phyloP scores from a whole-genome alignment of 2,888 invertebrate species.

The Herminia tarsipennalis region DNA sequence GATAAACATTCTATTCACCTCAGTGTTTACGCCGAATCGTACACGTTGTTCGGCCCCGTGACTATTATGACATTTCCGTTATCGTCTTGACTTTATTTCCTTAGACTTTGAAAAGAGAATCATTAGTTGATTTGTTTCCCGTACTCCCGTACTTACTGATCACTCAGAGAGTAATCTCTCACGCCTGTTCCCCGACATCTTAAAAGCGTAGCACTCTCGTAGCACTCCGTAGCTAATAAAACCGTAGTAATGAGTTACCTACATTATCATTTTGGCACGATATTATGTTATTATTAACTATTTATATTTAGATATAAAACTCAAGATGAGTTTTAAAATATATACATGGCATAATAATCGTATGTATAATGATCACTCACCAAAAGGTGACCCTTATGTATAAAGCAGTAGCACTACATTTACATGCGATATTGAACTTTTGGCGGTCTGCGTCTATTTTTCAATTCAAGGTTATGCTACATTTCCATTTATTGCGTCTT shows the following conservation, averaged over 20 bases:
- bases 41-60: too few species aligned
- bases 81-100: too few species aligned
- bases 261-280: too few species aligned
- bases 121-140: too few species aligned
- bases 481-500: slow-evolving; percentile 50
- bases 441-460: slow-evolving; percentile 51
- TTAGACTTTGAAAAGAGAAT: too few species aligned
- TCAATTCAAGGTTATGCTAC: slow-evolving; percentile 63
- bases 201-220: slow-evolving; percentile 48
- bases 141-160: too few species aligned
- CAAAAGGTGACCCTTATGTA: slow-evolving; percentile 36
- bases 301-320: too few species aligned
- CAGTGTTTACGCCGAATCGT: too few species aligned
- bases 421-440: slow-evolving; percentile 68
- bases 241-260: slow-evolving; percentile 15
- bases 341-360: slow-evolving; percentile 2
- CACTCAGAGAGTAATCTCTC: slow-evolving; percentile 59
- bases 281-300: too few species aligned
- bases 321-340: too few species aligned
- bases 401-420: slow-evolving; percentile 50
- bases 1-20: too few species aligned
- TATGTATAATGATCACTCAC: slow-evolving; percentile 21
- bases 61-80: too few species aligned
- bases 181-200: slow-evolving; percentile 33
- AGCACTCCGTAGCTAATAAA: slow-evolving; percentile 46